A percentile compares a stretch with the other conserved stretches of the same genome.
phyloP scores from a whole-genome alignment of 2,888 invertebrate genomes.

The Thereva nobilitata region DNA sequence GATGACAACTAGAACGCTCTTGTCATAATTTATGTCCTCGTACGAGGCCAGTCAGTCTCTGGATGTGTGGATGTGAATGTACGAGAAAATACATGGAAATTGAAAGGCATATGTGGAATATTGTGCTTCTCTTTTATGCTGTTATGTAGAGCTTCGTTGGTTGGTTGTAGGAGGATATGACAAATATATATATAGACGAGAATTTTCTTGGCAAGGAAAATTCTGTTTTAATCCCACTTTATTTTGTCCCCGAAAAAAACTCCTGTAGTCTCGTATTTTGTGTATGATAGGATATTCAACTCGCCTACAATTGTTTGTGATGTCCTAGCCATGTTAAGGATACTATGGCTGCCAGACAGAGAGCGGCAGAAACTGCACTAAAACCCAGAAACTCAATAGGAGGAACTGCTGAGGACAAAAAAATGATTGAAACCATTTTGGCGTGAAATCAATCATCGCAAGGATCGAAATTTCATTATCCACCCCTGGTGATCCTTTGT shows the following conservation, averaged over 20 bases:
- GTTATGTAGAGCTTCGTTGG: too few relatives aligned
- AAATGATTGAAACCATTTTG: conserved; percentile 42
- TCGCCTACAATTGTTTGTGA: conserved; percentile 1
- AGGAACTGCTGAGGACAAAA: conserved; percentile 27
- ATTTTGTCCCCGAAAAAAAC: too few relatives aligned
- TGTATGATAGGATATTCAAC: too few relatives aligned
- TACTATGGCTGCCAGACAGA: conserved; percentile 1
- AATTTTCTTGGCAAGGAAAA: too few relatives aligned
- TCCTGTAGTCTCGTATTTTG: too few relatives aligned
- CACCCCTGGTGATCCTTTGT: conserved; percentile 37
- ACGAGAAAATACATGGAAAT: neutral
- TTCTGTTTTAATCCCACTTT: too few relatives aligned
- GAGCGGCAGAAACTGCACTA: conserved; percentile 5
- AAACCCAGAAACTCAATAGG: conserved; percentile 14
- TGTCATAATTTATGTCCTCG: conserved; percentile 39
- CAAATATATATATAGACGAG: too few relatives aligned
- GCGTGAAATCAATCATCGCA: conserved; percentile 43
- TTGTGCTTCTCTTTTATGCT: too few relatives aligned
- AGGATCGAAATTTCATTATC: conserved; percentile 42
- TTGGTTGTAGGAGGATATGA: too few relatives aligned
- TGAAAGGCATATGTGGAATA: too few relatives aligned
- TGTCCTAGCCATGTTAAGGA: conserved; percentile 7
- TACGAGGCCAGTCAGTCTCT: conserved; percentile 16
- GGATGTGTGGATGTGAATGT: neutral
- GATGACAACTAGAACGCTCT: conserved; percentile 40